Percentiles rank a stretch among this genome's conserved stretches.
These are phyloP conservation scores for Sycon ciliatum DNA, from an alignment of 37 sponge, comb jelly and placozoan species.

Conservation along the genomic window DNA sequence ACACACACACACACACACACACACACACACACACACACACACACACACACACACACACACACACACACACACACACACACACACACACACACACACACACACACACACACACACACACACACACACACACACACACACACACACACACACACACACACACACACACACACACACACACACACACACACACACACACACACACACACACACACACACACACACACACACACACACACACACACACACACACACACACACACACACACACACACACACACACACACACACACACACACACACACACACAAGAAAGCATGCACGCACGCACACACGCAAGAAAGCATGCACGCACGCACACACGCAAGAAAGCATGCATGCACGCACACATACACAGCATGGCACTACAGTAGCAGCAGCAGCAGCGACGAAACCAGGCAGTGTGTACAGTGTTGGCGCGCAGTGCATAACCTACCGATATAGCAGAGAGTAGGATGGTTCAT, in stretches of 20 bases:
- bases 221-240: slow-evolving; percentile 5
- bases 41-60: slow-evolving; percentile 1
- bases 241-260: slow-evolving; percentile 5
- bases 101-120: neutral
- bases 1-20: slow-evolving; percentile 5
- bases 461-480: too few species aligned
- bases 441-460: too few species aligned
- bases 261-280: slow-evolving; percentile 5
- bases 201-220: neutral
- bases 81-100: slow-evolving; percentile 5
- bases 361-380: neutral
- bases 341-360: neutral
- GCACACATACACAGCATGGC: neutral
- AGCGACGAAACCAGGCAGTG: too few species aligned
- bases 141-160: neutral
- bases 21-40: slow-evolving; percentile 5
- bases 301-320: neutral
- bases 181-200: slow-evolving; percentile 5
- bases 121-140: slow-evolving; percentile 5
- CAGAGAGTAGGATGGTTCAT: too few species aligned
- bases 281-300: neutral
- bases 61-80: neutral
- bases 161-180: neutral
- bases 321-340: neutral
- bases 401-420: too few species aligned